These are phyloP conservation scores for Aegotheles bennettii DNA, from an alignment of 2,113 vertebrate genomes.

Conservation along the genomic window DNA sequence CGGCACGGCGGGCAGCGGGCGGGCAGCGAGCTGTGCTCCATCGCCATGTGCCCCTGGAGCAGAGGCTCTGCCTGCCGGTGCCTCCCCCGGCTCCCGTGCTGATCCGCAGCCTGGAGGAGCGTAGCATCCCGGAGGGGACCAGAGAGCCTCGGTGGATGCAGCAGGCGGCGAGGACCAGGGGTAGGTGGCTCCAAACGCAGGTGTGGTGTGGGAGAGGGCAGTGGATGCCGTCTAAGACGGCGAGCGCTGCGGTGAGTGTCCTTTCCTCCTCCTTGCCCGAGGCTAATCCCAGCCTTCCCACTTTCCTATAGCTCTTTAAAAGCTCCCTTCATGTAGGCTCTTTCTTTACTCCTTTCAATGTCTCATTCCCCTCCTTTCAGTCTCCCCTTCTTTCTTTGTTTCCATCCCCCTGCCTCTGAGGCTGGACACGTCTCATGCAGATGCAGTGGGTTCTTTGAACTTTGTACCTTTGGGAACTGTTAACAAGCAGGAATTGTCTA, in stretches of 20 bases:
- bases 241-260: neutral
- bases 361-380: neutral
- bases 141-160: fast-evolving
- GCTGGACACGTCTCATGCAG: neutral
- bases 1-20: neutral
- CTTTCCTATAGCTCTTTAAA: neutral
- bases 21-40: conserved; percentile 16
- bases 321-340: neutral
- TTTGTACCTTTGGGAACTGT: neutral
- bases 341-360: neutral
- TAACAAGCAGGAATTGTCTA: neutral
- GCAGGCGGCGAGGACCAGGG: neutral
- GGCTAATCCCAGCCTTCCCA: neutral
- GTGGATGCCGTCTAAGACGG: neutral
- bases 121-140: neutral
- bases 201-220: neutral
- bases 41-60: conserved; percentile 32
- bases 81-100: neutral
- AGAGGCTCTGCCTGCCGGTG: neutral
- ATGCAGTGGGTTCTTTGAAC: neutral
- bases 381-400: neutral
- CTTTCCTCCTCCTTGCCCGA: neutral
- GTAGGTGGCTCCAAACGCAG: neutral
- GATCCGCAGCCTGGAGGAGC: neutral
- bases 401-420: neutral